Percentiles rank a stretch among this genome's conserved stretches.
Evolutionary conservation across 2,113 vertebrate genomes (phyloP).

Genomic region (Halichoeres trimaculatus): DNA sequence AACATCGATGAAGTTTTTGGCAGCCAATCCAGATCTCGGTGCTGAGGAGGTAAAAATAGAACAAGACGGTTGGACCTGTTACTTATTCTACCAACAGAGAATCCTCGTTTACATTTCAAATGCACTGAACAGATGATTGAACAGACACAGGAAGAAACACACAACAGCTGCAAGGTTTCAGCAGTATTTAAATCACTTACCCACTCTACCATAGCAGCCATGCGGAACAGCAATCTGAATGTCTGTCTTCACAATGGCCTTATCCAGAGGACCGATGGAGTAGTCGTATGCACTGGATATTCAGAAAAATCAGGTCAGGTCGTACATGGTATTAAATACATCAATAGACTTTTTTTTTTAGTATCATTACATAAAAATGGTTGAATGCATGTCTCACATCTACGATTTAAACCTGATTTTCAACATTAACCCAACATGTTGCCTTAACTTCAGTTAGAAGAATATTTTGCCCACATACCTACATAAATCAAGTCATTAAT

Average conservation of each 20-base stretch:
- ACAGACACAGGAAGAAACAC: background rate
- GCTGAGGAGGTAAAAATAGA: conserved; percentile 77
- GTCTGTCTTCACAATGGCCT: conserved; percentile 93
- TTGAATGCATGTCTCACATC: too few species aligned
- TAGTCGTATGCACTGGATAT: conserved; percentile 91
- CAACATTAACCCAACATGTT: too few species aligned
- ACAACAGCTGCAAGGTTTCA: background rate
- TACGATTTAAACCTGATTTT: background rate
- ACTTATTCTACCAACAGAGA: background rate
- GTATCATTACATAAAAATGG: too few species aligned
- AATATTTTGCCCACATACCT: accelerated
- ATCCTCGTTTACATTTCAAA: background rate
- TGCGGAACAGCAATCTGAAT: conserved; percentile 93
- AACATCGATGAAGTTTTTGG: conserved; percentile 96
- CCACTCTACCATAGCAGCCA: conserved; percentile 95
- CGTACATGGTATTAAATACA: background rate
- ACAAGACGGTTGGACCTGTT: background rate
- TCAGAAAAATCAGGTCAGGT: background rate
- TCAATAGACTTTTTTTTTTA: background rate
- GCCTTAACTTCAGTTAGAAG: too few species aligned
- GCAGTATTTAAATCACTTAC: conserved; percentile 81
- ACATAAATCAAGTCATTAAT: background rate
- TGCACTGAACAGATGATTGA: background rate
- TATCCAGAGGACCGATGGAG: conserved; percentile 88
- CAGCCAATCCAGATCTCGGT: conserved; percentile 95